These are phyloP conservation scores for Coptodon rendalli DNA, from an alignment of 2,113 vertebrate species.

Conservation along the genomic window DNA sequence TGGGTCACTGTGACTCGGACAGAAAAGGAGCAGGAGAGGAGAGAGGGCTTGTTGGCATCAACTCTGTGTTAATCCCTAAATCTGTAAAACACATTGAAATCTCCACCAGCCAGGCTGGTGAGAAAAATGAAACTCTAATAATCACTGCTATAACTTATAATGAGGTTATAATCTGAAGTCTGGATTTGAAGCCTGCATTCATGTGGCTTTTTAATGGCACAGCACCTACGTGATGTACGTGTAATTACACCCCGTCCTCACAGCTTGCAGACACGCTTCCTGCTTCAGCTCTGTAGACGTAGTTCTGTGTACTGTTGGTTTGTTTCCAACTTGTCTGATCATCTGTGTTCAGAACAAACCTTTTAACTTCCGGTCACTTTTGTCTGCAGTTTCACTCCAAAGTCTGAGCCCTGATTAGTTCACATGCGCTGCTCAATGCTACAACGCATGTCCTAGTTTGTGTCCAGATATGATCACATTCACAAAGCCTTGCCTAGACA, in stretches of 20 bases:
- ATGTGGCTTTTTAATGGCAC: background rate
- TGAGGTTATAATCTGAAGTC: background rate
- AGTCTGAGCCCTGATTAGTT: background rate
- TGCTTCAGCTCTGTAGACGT: background rate
- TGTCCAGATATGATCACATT: background rate
- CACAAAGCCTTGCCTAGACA: background rate
- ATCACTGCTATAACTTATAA: background rate
- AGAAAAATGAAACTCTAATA: background rate
- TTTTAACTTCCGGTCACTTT: background rate
- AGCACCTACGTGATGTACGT: background rate
- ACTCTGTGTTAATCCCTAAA: background rate
- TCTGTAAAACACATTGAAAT: background rate
- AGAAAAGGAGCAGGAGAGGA: background rate
- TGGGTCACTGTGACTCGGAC: background rate
- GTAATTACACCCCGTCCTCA: background rate
- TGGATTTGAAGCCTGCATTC: background rate
- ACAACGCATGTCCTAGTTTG: background rate
- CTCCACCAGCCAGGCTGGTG: background rate
- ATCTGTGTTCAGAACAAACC: background rate
- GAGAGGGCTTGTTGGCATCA: background rate
- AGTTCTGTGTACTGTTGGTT: background rate
- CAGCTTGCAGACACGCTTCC: background rate
- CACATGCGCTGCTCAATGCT: background rate
- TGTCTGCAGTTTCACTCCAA: background rate
- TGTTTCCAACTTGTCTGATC: background rate